Percentiles rank a stretch among this genome's conserved stretches.
Conservation (phyloP, 1,140 invertebrate genomes). For the Drosophila burlai region DNA sequence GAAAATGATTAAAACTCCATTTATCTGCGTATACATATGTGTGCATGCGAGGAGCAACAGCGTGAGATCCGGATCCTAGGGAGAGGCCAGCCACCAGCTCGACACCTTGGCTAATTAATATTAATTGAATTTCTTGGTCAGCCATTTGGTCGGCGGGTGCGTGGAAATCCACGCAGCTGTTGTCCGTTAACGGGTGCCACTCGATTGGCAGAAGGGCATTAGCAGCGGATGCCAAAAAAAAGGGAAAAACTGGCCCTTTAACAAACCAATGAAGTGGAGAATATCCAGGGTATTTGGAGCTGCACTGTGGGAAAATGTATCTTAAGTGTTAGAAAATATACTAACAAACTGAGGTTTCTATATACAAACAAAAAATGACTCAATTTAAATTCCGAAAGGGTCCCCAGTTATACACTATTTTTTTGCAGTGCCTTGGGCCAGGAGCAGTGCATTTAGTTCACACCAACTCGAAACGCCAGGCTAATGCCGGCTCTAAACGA, state of each 20-base stretch:
- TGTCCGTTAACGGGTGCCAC: slow-evolving; percentile 42
- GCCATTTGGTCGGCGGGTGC: slow-evolving; percentile 34
- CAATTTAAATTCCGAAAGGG: no score
- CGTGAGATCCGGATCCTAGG: slow-evolving; percentile 46
- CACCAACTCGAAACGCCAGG: slow-evolving; percentile 35
- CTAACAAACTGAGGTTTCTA: no score
- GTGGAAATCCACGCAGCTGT: slow-evolving; percentile 74
- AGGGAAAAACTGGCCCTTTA: slow-evolving; percentile 4
- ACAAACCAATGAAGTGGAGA: slow-evolving; percentile 36
- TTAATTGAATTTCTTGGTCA: slow-evolving; percentile 78
- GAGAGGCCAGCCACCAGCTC: slow-evolving; percentile 60
- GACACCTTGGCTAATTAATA: slow-evolving; percentile 82
- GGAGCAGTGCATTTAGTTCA: slow-evolving; percentile 55
- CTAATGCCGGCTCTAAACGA: slow-evolving; percentile 56
- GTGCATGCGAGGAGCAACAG: slow-evolving; percentile 55
- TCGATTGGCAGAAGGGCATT: slow-evolving; percentile 70
- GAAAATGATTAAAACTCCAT: slow-evolving; percentile 85
- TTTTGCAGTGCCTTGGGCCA: slow-evolving; percentile 5
- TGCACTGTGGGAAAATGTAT: slow-evolving; percentile 6
- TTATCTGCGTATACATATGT: slow-evolving; percentile 42
- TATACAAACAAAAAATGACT: no score
- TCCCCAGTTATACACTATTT: not conserved
- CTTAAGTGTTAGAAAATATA: not conserved
- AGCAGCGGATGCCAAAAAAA: slow-evolving; percentile 61
- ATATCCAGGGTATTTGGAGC: slow-evolving; percentile 17